Base-by-base conservation (phyloP, 64 coral and sea anemone genomes). In the Acropora tenuis region DNA sequence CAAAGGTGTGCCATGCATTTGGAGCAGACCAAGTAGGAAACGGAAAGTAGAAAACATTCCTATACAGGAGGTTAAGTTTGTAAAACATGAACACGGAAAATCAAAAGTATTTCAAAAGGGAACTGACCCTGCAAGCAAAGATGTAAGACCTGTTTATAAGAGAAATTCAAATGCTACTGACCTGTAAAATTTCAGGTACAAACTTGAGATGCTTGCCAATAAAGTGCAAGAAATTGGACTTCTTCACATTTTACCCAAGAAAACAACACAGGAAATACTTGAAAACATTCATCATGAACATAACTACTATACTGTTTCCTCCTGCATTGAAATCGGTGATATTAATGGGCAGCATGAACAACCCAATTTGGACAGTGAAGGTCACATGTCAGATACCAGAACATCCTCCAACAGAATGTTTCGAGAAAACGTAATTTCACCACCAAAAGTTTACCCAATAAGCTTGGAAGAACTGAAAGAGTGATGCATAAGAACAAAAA, bases 231-330 rank as follows among this genome's bases (percentile, higher is more conserved):
- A 89, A 1, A 89, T 89, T 58, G 87, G 74, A 65, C 67, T 78
- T 43, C 78, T 89, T 41, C 87, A 78, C 77, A 63, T 63, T 18
- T 55, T 89, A 89, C 87, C 50, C 13, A 89, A 53, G 12, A 89
- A 89, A 78, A 89, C 2, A 18, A 89, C 87, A 78, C 86, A 88
- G 69, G 69, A 88, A 88, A 16, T 76, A 72, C 86, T 76, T 87
- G 68, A 87, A 10, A 71, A 43, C 45, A 40, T 59, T 41, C 50
- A 19, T 30, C 85, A 87, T 57, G 48, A 74, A 48, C 47, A 87
- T 88, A 71, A 49, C 55, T 76, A 61, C 0, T 88, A 71, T 60
- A 76, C 30, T 30, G 30, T 30, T 30, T 30, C 30, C 30, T 30
- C 30, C 30, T 30, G 30, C 30, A 30, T 30, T 30, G 30, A 30